Base-by-base conservation (phyloP, 2,888 invertebrate genomes). In the Hypena proboscidalis region DNA sequence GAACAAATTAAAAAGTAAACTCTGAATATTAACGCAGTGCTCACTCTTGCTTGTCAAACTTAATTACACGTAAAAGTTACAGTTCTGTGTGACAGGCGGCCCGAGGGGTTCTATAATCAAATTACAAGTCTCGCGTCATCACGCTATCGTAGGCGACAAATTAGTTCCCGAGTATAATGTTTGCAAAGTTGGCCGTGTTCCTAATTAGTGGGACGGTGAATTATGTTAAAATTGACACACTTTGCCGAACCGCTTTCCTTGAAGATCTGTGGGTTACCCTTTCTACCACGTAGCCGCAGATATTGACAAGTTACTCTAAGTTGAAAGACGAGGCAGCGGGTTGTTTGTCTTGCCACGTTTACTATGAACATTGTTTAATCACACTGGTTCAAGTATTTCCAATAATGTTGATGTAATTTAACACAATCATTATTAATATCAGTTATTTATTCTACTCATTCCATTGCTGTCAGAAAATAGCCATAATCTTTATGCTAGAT, bases 141-240 rank as follows among this genome's bases (percentile, higher is more conserved):
- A 40, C 41, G 59, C 49, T 61, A 58, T 69, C 53, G 60, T 41
- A 51, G 50, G 49, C 60, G 60, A 62, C 49, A 60, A 69, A 70
- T 70, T 67, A 61, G 63, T 59, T 47, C 32, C 38, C 48, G 37
- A 39, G 52, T 69, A 67, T 76, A 69, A 75, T 74, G 74, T 76
- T 75, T 71, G 65, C 58, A 50, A 73, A 79, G 67, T 77, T 65
- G 43, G 45, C 59, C 45, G 45, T 58, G 58, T 56, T 54, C 45
- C 56, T 67, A 74, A 77, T 77, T 76, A 74, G 59, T 47, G 53
- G 39, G 37, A 35, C 40, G 35, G 34, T 61, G 43, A 64, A 69
- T 75, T 66, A 59, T 37, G 67, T 72, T 70, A 61, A 64, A 70
- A 76, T 67, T 62, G 58, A 61, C 67, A 56, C 56, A 50, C 58